Evolutionary conservation across 2,797 vertebrate species (phyloP).

Genomic region (Spea hammondii): DNA sequence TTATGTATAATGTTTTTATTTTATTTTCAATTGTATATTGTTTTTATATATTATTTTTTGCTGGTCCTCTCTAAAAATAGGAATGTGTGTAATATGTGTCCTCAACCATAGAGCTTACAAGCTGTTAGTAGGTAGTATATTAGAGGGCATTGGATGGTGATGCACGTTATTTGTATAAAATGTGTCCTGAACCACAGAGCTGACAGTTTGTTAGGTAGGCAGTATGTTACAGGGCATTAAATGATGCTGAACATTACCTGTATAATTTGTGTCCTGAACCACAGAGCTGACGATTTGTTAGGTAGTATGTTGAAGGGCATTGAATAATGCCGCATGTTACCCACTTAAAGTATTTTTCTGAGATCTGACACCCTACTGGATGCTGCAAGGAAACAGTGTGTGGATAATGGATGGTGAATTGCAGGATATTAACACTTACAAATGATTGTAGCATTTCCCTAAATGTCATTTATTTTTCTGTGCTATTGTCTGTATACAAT

Average conservation of each 20-base stretch:
- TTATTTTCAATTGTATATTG: too few species aligned
- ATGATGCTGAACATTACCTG: too few species aligned
- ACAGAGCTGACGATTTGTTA: slow-evolving; percentile 5
- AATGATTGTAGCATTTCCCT: slow-evolving; percentile 70
- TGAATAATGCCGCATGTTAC: slow-evolving; percentile 1
- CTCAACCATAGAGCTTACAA: too few species aligned
- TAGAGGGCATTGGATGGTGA: background rate
- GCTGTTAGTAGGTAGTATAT: too few species aligned
- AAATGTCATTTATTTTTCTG: slow-evolving; percentile 69
- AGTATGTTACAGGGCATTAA: too few species aligned
- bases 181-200: too few species aligned
- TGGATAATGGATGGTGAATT: slow-evolving; percentile 64
- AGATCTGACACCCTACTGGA: background rate
- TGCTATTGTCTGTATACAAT: slow-evolving; percentile 66
- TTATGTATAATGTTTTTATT: too few species aligned
- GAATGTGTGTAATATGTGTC: too few species aligned
- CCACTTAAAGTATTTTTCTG: slow-evolving; percentile 13
- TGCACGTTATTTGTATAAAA: background rate
- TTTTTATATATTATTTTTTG: too few species aligned
- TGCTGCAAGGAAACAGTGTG: background rate
- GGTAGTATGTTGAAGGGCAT: background rate
- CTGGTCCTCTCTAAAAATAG: too few species aligned
- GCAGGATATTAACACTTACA: slow-evolving; percentile 68
- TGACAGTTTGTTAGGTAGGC: too few species aligned
- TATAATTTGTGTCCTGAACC: background rate